Evolutionary conservation across 1,140 invertebrate species (phyloP).

Genomic region (Carposina sasakii): DNA sequence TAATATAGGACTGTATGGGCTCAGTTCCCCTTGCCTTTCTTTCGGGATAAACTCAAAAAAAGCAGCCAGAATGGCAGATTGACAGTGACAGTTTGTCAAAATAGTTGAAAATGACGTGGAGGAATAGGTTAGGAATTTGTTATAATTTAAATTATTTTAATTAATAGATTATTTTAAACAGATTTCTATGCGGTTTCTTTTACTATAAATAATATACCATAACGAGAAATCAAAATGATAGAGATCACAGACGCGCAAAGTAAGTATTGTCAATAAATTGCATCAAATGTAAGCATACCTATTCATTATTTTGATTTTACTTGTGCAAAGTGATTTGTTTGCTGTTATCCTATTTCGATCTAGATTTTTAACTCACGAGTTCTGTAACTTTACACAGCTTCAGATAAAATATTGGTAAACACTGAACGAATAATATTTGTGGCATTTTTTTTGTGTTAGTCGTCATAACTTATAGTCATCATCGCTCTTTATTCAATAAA

Average conservation of each 20-base stretch:
- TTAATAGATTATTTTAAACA: constrained; percentile 22
- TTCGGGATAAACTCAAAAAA: too few species aligned
- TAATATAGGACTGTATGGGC: too few species aligned
- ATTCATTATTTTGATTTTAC: not conserved
- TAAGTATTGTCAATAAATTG: constrained; percentile 32
- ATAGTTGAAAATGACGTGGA: constrained; percentile 69
- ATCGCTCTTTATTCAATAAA: too few species aligned
- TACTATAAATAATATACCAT: constrained; percentile 17
- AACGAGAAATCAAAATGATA: constrained; percentile 59
- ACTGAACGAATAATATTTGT: not conserved
- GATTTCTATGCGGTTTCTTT: constrained; percentile 19
- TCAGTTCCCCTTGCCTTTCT: too few species aligned
- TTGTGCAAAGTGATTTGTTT: not conserved
- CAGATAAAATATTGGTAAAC: not conserved
- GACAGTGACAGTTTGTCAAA: too few species aligned
- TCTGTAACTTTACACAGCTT: not conserved
- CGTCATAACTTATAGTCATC: too few species aligned
- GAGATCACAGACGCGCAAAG: constrained; percentile 62
- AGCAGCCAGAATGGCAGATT: too few species aligned
- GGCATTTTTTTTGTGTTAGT: not conserved
- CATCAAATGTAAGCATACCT: too few species aligned
- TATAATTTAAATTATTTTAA: constrained; percentile 38
- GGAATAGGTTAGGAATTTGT: constrained; percentile 50
- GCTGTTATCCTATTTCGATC: not conserved
- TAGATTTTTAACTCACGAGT: not conserved